Conservation (phyloP, 2,888 invertebrate species). For the Chrysolina haemoptera region DNA sequence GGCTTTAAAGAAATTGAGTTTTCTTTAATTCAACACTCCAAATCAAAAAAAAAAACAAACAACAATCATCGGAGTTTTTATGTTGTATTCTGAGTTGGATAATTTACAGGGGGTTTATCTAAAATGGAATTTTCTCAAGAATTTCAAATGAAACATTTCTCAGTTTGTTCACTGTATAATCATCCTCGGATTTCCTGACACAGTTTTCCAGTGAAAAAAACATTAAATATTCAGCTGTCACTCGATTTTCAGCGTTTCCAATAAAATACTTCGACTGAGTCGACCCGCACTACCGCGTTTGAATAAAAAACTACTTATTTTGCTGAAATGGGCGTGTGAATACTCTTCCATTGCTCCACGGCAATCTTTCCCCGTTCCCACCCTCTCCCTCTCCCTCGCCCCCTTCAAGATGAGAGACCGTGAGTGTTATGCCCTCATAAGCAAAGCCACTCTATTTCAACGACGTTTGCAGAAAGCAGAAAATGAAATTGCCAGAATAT, state of each 20-base stretch:
- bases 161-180: too few relatives aligned
- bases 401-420: slow-evolving; percentile 55
- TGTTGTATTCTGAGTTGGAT: too few relatives aligned
- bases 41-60: too few relatives aligned
- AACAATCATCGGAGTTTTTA: too few relatives aligned
- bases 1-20: too few relatives aligned
- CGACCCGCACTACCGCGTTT: slow-evolving; percentile 49
- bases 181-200: too few relatives aligned
- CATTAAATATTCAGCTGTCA: slow-evolving; percentile 29
- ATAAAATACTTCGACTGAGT: slow-evolving; percentile 7
- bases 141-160: too few relatives aligned
- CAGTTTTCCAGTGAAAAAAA: background rate
- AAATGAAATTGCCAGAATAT: slow-evolving; percentile 70
- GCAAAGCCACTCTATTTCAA: slow-evolving; percentile 57
- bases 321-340: slow-evolving; percentile 61
- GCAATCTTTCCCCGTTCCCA: slow-evolving; percentile 61
- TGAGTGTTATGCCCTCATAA: slow-evolving; percentile 60
- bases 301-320: slow-evolving; percentile 67
- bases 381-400: slow-evolving; percentile 29
- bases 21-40: too few relatives aligned
- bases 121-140: too few relatives aligned
- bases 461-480: slow-evolving; percentile 52
- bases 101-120: too few relatives aligned
- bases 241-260: background rate
- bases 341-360: slow-evolving; percentile 62